Percentiles rank a stretch among this genome's conserved stretches.
These are phyloP conservation scores for Conchocele bisecta DNA, from an alignment of 2,888 invertebrate species.

Conservation along the genomic window DNA sequence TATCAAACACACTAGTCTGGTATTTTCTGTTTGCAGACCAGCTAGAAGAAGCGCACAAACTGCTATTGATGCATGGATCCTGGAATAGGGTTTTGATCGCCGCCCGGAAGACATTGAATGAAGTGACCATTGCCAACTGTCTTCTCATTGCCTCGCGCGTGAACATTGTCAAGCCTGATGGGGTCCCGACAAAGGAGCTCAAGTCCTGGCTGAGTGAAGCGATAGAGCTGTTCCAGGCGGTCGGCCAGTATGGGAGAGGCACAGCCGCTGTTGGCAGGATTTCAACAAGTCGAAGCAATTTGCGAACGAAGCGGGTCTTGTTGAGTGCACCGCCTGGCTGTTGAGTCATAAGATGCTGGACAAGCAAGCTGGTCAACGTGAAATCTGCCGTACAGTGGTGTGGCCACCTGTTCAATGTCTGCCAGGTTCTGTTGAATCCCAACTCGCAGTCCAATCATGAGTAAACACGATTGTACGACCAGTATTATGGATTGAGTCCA, in stretches of 20 bases:
- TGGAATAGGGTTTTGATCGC: conserved; percentile 53
- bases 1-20: no score
- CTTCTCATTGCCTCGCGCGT: conserved; percentile 57
- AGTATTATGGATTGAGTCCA: conserved; percentile 62
- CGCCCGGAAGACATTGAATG: conserved; percentile 56
- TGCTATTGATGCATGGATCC: conserved; percentile 60
- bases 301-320: conserved; percentile 58
- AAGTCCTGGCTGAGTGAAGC: conserved; percentile 43
- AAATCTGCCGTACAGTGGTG: conserved; percentile 46
- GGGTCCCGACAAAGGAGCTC: conserved; percentile 2
- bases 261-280: conserved; percentile 38
- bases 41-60: conserved; percentile 61
- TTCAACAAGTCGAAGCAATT: conserved; percentile 55
- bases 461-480: conserved; percentile 41
- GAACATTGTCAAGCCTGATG: conserved; percentile 35
- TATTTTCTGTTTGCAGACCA: no score
- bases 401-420: conserved; percentile 49
- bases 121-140: conserved; percentile 58
- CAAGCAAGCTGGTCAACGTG: conserved; percentile 13
- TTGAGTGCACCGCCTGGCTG: conserved; percentile 64
- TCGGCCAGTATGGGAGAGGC: conserved; percentile 48
- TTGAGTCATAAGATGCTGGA: conserved; percentile 11
- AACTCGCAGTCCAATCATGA: conserved; percentile 36
- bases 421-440: conserved; percentile 41
- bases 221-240: conserved; percentile 43